Base-by-base conservation (phyloP, 2,113 vertebrate genomes). In the Ploceus nigricollis region DNA sequence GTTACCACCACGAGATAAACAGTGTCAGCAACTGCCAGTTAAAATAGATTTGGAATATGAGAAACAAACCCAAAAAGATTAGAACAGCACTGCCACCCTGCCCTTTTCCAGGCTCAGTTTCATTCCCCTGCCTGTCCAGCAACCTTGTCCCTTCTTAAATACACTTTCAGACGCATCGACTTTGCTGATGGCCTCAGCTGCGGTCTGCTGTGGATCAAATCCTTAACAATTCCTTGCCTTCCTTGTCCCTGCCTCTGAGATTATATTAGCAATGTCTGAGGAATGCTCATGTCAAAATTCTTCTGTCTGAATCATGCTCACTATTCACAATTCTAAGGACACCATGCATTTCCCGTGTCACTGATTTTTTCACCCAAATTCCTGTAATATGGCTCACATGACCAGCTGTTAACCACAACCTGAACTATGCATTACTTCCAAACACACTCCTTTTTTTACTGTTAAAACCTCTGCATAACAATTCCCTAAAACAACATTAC, bases 221-320 rank as follows among this genome's bases (percentile, higher is more conserved):
- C 64, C 31, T 50, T 16, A 33, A 25, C 4, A 3, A 50, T 24
- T 73, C 35, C 39, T 61, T 4, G 1, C 22, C 19, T 61, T 57
- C 24, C 51, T 71, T 18, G 21, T 40, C n/a, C 35, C 31, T 33
- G 60, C 50, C 28, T 77, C n/a, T 44, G 35, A 83, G 81, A 50
- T 27, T 17, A 68, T 58, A 11, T 20, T 7, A 33, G 40, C 24
- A 61, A 18, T 3, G 17, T 58, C 28, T 51, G 56, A 91, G 98
- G 94, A 83, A 96, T 72, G 47, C 98, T 98, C 69, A 97, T 10
- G 19, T 15, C 39, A 88, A 6, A 88, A 6, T 53, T 51, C 17
- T 17, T 50, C 57, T 39, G 17, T 21, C n/a, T 42, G 24, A 42
- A 58, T 5, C 21, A 50, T 0, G 5, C 11, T 31, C 47, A 20